phyloP scores from a whole-genome alignment of 2,113 vertebrate genomes.

The Rattus rattus region DNA sequence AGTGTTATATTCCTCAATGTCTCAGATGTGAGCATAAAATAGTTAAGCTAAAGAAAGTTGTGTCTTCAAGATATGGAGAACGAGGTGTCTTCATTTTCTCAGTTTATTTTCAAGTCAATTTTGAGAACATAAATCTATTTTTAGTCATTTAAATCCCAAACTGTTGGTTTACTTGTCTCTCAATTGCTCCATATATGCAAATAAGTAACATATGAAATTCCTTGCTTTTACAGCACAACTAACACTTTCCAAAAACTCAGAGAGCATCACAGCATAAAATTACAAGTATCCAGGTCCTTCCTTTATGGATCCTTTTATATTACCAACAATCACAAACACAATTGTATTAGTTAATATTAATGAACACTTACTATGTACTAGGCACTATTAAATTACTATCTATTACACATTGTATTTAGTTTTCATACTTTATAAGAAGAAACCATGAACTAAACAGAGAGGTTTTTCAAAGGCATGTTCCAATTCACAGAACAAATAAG shows the following conservation, averaged over 20 bases:
- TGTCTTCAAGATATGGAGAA: slow-evolving; percentile 1
- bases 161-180: slow-evolving; percentile 27
- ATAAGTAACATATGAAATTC: slow-evolving; percentile 15
- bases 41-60: slow-evolving; percentile 22
- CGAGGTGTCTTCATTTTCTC: not conserved
- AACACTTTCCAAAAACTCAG: slow-evolving; percentile 34
- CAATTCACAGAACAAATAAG: not conserved
- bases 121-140: slow-evolving; percentile 15
- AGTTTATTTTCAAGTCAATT: slow-evolving; percentile 53
- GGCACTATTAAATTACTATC: not conserved
- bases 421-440: not conserved
- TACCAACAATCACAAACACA: not conserved
- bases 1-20: not conserved
- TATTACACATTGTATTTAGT: not conserved
- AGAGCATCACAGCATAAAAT: not conserved
- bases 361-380: not conserved
- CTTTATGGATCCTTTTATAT: not conserved
- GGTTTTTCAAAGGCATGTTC: not conserved
- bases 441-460: not conserved
- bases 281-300: not conserved
- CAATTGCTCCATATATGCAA: slow-evolving; percentile 45
- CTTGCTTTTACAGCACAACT: not conserved
- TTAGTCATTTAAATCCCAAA: slow-evolving; percentile 54
- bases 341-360: not conserved
- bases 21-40: not conserved